Conservation (phyloP, 1,140 invertebrate genomes). For the Ceratoteleas bidentatus region DNA sequence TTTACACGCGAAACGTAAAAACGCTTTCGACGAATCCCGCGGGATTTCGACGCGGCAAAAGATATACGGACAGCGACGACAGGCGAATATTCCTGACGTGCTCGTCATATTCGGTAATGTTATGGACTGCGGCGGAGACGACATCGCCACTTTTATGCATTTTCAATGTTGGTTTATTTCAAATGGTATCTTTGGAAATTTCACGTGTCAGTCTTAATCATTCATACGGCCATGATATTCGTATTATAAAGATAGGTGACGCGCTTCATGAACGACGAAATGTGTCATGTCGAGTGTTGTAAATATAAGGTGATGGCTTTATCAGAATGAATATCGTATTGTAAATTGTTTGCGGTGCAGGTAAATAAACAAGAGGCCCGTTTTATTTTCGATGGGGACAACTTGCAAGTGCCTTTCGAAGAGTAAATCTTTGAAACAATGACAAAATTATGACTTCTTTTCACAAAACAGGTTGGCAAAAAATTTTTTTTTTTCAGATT, state of each 20-base stretch:
- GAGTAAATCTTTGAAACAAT: too few species aligned
- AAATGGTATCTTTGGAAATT: conserved; percentile 61
- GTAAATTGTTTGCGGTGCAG: conserved; percentile 27
- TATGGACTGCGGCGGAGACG: conserved; percentile 56
- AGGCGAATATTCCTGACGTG: conserved; percentile 62
- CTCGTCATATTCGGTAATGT: conserved; percentile 60
- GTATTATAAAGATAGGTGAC: conserved; percentile 58
- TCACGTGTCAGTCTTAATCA: conserved; percentile 66
- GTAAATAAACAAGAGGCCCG: conserved; percentile 34
- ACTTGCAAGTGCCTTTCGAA: too few species aligned
- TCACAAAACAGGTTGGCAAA: too few species aligned
- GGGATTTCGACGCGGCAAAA: conserved; percentile 56
- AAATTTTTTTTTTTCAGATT: too few species aligned
- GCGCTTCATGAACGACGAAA: conserved; percentile 47
- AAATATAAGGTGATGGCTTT: conserved; percentile 53
- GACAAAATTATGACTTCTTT: too few species aligned
- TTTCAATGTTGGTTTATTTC: conserved; percentile 66
- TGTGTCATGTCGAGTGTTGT: conserved; percentile 43
- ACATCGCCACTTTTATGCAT: conserved; percentile 65
- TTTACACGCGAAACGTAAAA: conserved; percentile 54
- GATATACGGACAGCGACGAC: conserved; percentile 62
- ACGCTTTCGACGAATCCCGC: conserved; percentile 51
- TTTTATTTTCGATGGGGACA: too few species aligned
- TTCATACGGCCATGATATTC: conserved; percentile 52
- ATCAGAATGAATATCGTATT: conserved; percentile 36